Evolutionary conservation across 2,113 vertebrate species (phyloP).

Genomic region (Alosa alosa): DNA sequence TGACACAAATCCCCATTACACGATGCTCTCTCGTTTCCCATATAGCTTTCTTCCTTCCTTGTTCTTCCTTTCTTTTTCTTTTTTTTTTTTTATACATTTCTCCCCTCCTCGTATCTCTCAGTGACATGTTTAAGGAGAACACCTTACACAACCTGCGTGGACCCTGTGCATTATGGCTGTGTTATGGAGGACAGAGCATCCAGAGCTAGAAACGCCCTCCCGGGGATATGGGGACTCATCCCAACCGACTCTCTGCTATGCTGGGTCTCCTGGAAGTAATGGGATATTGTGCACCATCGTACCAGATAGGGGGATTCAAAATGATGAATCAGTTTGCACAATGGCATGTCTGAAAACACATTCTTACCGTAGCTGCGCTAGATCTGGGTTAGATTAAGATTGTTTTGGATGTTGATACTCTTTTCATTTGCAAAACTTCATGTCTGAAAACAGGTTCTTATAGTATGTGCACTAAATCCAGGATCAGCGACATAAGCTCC

Average conservation of each 20-base stretch:
- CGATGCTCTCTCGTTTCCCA: neutral
- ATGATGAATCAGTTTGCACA: too few relatives aligned
- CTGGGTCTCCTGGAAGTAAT: too few relatives aligned
- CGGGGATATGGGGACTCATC: too few relatives aligned
- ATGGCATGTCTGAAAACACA: too few relatives aligned
- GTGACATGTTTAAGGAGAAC: neutral
- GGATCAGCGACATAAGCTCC: too few relatives aligned
- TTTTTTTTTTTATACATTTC: neutral
- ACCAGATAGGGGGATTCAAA: too few relatives aligned
- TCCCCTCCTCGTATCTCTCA: neutral
- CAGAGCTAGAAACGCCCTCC: neutral
- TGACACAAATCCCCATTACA: constrained; percentile 16
- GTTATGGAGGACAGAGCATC: constrained; percentile 4
- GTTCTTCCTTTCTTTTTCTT: neutral
- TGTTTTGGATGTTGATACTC: neutral
- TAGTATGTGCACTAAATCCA: too few relatives aligned
- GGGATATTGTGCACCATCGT: too few relatives aligned
- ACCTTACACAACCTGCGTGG: neutral
- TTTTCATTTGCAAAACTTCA: neutral
- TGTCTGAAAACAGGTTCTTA: neutral
- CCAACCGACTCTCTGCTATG: too few relatives aligned
- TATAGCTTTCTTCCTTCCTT: neutral
- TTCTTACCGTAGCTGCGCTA: too few relatives aligned
- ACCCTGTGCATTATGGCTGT: constrained; percentile 43
- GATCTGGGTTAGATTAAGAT: neutral